These are phyloP conservation scores for Plectrocnemia conspersa DNA, from an alignment of 1,140 invertebrate species.

Conservation along the genomic window DNA sequence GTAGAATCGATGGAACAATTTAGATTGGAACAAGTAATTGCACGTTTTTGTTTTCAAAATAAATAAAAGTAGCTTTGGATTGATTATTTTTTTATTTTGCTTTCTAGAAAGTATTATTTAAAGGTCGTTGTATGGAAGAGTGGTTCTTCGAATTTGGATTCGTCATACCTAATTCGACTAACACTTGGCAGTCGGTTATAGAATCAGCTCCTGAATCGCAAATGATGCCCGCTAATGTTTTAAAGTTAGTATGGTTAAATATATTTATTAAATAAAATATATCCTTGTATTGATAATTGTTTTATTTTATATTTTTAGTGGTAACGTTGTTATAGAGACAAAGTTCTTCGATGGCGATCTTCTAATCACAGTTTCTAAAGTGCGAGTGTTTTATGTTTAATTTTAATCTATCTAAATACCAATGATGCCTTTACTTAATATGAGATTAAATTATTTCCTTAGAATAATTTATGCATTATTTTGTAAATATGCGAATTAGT, in stretches of 20 bases:
- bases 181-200: conserved; percentile 98
- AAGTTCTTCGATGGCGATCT: conserved; percentile 96
- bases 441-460: too few species aligned
- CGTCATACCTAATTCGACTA: conserved; percentile 97
- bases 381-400: conserved; percentile 94
- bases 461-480: too few species aligned
- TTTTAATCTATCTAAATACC: conserved; percentile 3
- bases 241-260: conserved; percentile 59
- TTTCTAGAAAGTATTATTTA: conserved; percentile 67
- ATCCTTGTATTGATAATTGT: conserved; percentile 4
- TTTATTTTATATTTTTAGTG: conserved; percentile 65
- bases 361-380: conserved; percentile 90
- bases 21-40: conserved; percentile 85
- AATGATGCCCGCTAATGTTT: conserved; percentile 98
- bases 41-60: background rate
- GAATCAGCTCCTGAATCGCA: conserved; percentile 98
- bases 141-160: conserved; percentile 99
- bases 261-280: background rate
- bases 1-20: conserved; percentile 95
- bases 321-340: conserved; percentile 98
- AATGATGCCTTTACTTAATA: conserved; percentile 13
- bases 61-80: background rate
- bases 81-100: conserved; percentile 8
- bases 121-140: conserved; percentile 83
- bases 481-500: too few species aligned